Base-by-base conservation (phyloP, 2,113 vertebrate genomes). In the Chionodraco myersi region DNA sequence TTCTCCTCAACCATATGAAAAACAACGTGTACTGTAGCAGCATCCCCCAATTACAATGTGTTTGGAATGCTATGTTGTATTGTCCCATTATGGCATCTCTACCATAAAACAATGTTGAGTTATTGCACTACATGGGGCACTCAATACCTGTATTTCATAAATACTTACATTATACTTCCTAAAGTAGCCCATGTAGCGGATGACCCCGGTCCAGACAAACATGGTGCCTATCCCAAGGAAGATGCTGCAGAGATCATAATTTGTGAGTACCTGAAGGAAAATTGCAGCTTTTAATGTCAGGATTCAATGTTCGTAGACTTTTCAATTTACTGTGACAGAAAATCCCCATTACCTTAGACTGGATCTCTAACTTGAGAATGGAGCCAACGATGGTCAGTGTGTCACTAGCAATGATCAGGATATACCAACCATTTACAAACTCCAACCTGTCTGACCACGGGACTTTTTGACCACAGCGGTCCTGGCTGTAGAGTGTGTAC, bases 401-500 rank as follows among this genome's bases (percentile, higher is more conserved):
- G 84, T 99, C 97, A 0, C 96, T 99, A 58, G 96, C 16, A 0
- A 99, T 94, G 89, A 99, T 98, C 85, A 99, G 93, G 75, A 99
- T 96, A 64, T 97, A 98, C 98, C 98, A 99, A n/a, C 97, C 95
- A 0, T 95, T 99, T 75, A 99, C 90, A 89, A 99, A 99, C 93
- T 97, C 96, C 95, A 97, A 89, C 77, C 92, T 96, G 69, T 98
- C 98, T 10, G 93, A 95, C 92, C 95, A 92, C 9, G 95, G 89
- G 63, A 97, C 94, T 14, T 93, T 85, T 86, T 96, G 97, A 75
- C 93, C 87, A 30, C 93, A 94, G 71, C 92, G 88, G 41, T 92
- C 87, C 6, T 82, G 87, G 78, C 95, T 96, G 92, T 97, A 97
- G 2, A 10, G 82, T 11, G 94, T 92, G 91, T 97, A 99, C 84